Percentiles rank a stretch among this genome's conserved stretches.
phyloP scores from a whole-genome alignment of 2,888 invertebrate genomes.

The Caenorhabditis angaria region DNA sequence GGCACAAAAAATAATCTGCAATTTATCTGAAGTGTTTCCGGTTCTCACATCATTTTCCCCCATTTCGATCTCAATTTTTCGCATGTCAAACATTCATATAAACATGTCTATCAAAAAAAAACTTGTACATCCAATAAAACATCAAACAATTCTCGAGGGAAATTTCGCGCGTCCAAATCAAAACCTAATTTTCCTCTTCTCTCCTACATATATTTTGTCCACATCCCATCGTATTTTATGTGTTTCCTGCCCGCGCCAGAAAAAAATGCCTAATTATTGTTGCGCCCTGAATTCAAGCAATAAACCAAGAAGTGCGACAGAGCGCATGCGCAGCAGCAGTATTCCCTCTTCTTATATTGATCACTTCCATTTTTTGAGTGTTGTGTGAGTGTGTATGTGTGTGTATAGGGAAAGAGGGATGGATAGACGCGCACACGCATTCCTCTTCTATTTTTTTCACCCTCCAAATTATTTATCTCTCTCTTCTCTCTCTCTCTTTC shows the following conservation, averaged over 20 bases:
- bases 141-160: constrained; percentile 2
- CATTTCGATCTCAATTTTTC: not conserved
- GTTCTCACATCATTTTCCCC: not conserved
- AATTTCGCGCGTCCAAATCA: constrained; percentile 1
- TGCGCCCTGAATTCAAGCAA: not conserved
- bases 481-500: not conserved
- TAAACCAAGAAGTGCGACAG: not conserved
- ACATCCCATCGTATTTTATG: not conserved
- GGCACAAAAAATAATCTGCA: too few species aligned
- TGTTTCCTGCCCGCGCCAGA: not conserved
- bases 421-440: constrained; percentile 1
- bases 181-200: constrained; percentile 4
- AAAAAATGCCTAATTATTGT: not conserved
- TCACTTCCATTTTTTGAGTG: not conserved
- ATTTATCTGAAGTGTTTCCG: not conserved
- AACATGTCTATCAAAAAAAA: constrained; percentile 3
- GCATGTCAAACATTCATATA: not conserved
- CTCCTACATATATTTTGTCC: too few species aligned
- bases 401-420: not conserved
- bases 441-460: constrained; percentile 1
- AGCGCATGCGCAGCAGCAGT: constrained; percentile 1
- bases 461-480: constrained; percentile 4
- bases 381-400: not conserved
- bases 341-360: not conserved
- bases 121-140: not conserved